Percentiles rank a stretch among this genome's conserved stretches.
Evolutionary conservation across 1,140 invertebrate genomes (phyloP).

Genomic region (Heliconius melpomene): DNA sequence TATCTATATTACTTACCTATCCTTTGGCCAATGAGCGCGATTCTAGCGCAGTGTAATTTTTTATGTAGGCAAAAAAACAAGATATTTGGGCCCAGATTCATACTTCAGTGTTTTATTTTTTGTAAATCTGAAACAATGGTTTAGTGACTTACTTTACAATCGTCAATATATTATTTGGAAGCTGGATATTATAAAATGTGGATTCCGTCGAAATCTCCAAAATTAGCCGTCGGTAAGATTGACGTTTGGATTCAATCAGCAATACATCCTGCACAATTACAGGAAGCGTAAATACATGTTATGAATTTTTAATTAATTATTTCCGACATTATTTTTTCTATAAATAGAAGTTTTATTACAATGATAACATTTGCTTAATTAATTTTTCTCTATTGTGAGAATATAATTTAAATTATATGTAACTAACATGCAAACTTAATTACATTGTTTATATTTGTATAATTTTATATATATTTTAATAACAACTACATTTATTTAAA

Average conservation of each 20-base stretch:
- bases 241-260: constrained; percentile 61
- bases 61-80: constrained; percentile 17
- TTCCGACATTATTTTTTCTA: constrained; percentile 25
- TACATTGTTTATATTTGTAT: constrained; percentile 3
- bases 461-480: neutral
- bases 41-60: constrained; percentile 11
- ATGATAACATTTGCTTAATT: neutral
- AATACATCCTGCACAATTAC: constrained; percentile 74
- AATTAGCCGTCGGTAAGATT: constrained; percentile 74
- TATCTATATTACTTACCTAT: neutral
- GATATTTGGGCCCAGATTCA: constrained; percentile 25
- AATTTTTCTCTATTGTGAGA: neutral
- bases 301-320: constrained; percentile 58
- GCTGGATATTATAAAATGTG: constrained; percentile 56
- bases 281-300: constrained; percentile 72
- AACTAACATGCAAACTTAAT: neutral
- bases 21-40: constrained; percentile 2
- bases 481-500: neutral
- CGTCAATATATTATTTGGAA: constrained; percentile 24
- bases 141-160: constrained; percentile 32
- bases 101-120: constrained; percentile 38
- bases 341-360: neutral
- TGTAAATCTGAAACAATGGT: constrained; percentile 39
- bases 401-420: neutral
- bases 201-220: constrained; percentile 70